Evolutionary conservation across 1,140 invertebrate species (phyloP).

Genomic region (Drosophila cardini): DNA sequence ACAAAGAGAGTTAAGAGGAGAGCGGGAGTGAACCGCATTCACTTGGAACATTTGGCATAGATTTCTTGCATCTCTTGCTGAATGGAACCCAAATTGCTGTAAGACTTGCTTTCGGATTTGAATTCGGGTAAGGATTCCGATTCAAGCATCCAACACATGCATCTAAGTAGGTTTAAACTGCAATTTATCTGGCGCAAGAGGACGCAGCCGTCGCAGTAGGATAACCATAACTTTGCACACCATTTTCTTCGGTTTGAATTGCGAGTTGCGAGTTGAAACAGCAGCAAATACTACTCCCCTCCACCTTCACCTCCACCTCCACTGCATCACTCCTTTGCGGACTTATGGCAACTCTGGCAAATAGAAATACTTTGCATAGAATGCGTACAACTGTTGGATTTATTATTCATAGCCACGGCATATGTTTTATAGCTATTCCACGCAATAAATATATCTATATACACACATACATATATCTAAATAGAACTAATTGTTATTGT

Average conservation of each 20-base stretch:
- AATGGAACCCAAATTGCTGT: slow-evolving; percentile 61
- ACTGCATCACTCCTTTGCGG: neutral
- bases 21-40: slow-evolving; percentile 55
- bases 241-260: slow-evolving; percentile 68
- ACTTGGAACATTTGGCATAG: slow-evolving; percentile 62
- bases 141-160: slow-evolving; percentile 65
- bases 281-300: neutral
- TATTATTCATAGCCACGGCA: slow-evolving; percentile 73
- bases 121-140: slow-evolving; percentile 1
- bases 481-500: slow-evolving; percentile 73
- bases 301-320: neutral
- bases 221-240: slow-evolving; percentile 78
- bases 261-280: slow-evolving; percentile 35
- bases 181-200: slow-evolving; percentile 79
- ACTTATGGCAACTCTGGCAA: slow-evolving; percentile 21
- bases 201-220: slow-evolving; percentile 61
- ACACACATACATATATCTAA: slow-evolving; percentile 43
- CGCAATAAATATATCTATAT: slow-evolving; percentile 21
- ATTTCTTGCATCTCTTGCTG: slow-evolving; percentile 33
- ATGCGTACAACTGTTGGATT: slow-evolving; percentile 54
- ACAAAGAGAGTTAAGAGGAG: slow-evolving; percentile 2
- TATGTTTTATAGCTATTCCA: slow-evolving; percentile 64
- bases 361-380: slow-evolving; percentile 48
- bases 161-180: slow-evolving; percentile 81
- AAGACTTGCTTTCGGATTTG: slow-evolving; percentile 40